Percentiles rank a stretch among this genome's conserved stretches.
These are phyloP conservation scores for Siderastrea siderea DNA, from an alignment of 92 coral and sea anemone genomes.

Conservation along the genomic window DNA sequence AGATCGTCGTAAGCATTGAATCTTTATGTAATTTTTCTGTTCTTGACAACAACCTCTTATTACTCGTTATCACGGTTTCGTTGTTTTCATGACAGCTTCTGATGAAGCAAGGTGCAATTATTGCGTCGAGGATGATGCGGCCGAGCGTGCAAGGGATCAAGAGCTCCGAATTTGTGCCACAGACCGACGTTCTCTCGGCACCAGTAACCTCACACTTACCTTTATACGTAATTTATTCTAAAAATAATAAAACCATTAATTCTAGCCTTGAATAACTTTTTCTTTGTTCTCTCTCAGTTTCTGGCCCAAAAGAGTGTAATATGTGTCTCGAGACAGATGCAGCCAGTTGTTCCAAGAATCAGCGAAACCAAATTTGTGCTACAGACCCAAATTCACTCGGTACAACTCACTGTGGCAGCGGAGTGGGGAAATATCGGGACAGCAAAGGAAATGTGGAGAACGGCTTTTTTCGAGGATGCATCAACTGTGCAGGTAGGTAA, in stretches of 20 bases:
- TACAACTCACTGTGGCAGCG: constrained; percentile 23
- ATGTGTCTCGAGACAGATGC: not conserved
- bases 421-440: not conserved
- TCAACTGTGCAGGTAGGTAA: constrained; percentile 22
- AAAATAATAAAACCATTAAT: too few relatives aligned
- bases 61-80: too few relatives aligned
- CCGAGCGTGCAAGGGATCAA: not conserved
- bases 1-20: too few relatives aligned
- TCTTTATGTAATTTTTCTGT: too few relatives aligned
- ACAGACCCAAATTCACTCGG: constrained; percentile 1
- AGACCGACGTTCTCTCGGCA: not conserved
- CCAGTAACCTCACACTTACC: too few relatives aligned
- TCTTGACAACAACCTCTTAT: too few relatives aligned
- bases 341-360: not conserved
- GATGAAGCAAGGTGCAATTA: not conserved
- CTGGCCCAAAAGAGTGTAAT: constrained; percentile 8
- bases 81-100: not conserved
- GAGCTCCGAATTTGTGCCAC: not conserved
- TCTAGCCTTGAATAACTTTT: too few relatives aligned
- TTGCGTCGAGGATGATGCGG: not conserved
- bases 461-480: constrained; percentile 28
- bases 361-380: constrained; percentile 11
- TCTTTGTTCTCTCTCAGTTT: not conserved
- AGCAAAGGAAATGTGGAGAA: not conserved
- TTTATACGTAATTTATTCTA: too few relatives aligned